Evolutionary conservation across 2,888 invertebrate genomes (phyloP), one percentile per base, ranked within the genome.

Genomic region (Archips crataeganus): DNA sequence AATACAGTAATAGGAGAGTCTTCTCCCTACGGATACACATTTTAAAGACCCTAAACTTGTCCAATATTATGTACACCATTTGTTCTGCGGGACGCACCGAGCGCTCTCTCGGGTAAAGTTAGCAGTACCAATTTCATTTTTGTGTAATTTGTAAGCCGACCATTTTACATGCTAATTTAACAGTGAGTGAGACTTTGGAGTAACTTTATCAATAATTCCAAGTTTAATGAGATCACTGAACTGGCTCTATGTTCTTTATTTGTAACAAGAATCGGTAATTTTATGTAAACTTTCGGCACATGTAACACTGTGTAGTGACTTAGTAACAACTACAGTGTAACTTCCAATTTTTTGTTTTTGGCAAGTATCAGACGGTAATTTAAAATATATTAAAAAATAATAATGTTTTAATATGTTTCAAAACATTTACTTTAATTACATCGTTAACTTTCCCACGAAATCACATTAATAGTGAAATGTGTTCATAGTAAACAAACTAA

Each of bases 91-190:
- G 10, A n/a, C 15, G 64, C 13, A 32, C 23, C 15, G 34, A 68
- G 32, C 32, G 15, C 13, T 23, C 68, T 13, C 63, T 9, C 9
- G 68, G 68, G 68, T n/a, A 57, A 63, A 73, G 73, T 73, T 73
- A n/a, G 67, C 47, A 66, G 54, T 13, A 68, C 59, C 68, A 69
- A 68, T 73, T 73, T 69, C 59, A 64, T 72, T 67, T 72, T 67
- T 64, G 59, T 67, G 57, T 64, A 59, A 49, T 63, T 59, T 49
- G 47, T 64, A 63, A 36, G 62, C 63, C 67, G 15, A 39, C 57
- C 62, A 70, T 70, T 70, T 32, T 42, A 66, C 15, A 65, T 47
- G 51, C 39, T 72, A 67, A 62, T 72, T 62, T 54, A 62, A 36
- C 36, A 64, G 47, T 60, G 66, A 64, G 47, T 60, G 66, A 54